Base-by-base conservation (phyloP, 1,140 invertebrate genomes). In the Hylyphantes graminicola region DNA sequence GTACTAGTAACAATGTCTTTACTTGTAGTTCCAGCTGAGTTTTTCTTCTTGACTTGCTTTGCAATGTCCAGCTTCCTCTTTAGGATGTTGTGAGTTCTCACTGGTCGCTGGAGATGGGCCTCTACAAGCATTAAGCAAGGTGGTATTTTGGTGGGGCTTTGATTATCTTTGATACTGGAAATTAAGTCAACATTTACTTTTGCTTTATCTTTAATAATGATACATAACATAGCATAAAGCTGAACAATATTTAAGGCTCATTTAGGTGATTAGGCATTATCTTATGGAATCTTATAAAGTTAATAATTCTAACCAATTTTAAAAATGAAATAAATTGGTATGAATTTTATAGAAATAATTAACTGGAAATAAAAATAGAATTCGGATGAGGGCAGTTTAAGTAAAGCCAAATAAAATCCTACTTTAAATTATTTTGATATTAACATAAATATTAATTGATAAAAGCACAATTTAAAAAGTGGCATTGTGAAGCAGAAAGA, bases 41-140 rank as follows among this genome's bases (percentile, higher is more conserved):
- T 65, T 9, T 35, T 54, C 53, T 73, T 59, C 17, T 88, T 87
- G 7, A 88, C 73, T 75, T 87, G 84, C 65, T 87, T 87, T 5
- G 89, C 78, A 48, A 90, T 72, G 17, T 91, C 91, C 87, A 92
- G 92, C 87, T 90, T 94, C 89, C 89, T 91, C 90, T 97, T 97
- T 68, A 94, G 93, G 50, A 96, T 91, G 91, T 98, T 98, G 88
- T 98, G 96, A 68, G 97, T 92, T 88, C 93, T 92, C 0, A 96
- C 92, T 0, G 96, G 96, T 87, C 95, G 93, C n/a, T 91, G 91
- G 88, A 98, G 92, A 89, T 98, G 96, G 86, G 92, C 91, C 90
- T 98, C 96, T 88, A 97, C 95, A 86, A 94, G 91, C 0, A 93
- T 90, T 17, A 97, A 88, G 86, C 93, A 92, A 54, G 88, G 85